Conservation (phyloP, 2,888 invertebrate genomes). For the Anodontia alba region DNA sequence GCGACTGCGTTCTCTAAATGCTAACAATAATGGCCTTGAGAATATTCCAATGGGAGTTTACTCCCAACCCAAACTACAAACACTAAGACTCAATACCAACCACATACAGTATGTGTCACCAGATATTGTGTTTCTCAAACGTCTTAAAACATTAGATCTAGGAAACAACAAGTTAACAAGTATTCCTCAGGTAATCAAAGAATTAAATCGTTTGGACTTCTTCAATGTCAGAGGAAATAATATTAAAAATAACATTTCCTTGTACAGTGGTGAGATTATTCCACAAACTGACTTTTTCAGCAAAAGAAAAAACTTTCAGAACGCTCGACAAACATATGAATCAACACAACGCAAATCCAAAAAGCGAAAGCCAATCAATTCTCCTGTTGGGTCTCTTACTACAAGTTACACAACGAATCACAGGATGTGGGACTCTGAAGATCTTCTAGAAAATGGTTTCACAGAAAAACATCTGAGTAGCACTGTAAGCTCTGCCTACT, state of each 20-base stretch:
- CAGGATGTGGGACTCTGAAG: slow-evolving; percentile 65
- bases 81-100: slow-evolving; percentile 77
- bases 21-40: slow-evolving; percentile 77
- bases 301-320: slow-evolving; percentile 28
- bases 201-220: slow-evolving; percentile 78
- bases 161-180: slow-evolving; percentile 78
- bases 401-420: slow-evolving; percentile 24
- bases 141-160: slow-evolving; percentile 78
- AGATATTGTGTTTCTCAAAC: slow-evolving; percentile 78
- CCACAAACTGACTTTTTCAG: slow-evolving; percentile 48
- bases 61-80: slow-evolving; percentile 72
- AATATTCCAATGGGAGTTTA: slow-evolving; percentile 80
- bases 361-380: slow-evolving; percentile 18
- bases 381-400: slow-evolving; percentile 27
- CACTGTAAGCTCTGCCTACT: slow-evolving; percentile 47
- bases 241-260: slow-evolving; percentile 45
- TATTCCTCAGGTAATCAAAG: slow-evolving; percentile 79
- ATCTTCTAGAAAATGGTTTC: slow-evolving; percentile 67
- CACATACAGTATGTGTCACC: slow-evolving; percentile 77
- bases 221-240: slow-evolving; percentile 81
- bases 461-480: slow-evolving; percentile 56
- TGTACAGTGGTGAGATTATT: slow-evolving; percentile 54
- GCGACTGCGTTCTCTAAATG: slow-evolving; percentile 76
- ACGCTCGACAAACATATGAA: slow-evolving; percentile 29
- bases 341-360: slow-evolving; percentile 6